Evolutionary conservation across 1,140 invertebrate species (phyloP), one percentile per base, ranked within the genome.

Genomic region (Tribolium castaneum): DNA sequence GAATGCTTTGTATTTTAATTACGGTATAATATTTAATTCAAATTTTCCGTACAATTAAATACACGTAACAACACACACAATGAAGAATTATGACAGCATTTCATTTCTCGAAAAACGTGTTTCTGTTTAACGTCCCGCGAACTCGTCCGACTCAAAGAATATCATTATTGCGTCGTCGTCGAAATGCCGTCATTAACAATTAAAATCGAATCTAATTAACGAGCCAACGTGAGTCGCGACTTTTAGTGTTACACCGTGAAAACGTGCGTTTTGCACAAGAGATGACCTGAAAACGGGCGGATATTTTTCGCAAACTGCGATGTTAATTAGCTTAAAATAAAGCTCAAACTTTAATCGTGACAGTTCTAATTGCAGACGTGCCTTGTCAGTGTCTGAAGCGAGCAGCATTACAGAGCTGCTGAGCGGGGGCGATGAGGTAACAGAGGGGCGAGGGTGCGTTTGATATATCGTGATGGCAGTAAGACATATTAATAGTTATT

Each of bases 1-100:
- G 85, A 83, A 81, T 70, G 85, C 84, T 86, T 86, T 86, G 85
- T 86, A 83, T 86, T 86, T 85, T 86, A 86, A 86, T 86, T 85
- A 82, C 82, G 80, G 81, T 83, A 82, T 84, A 82, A 86, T 85
- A 86, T 86, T 86, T 84, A 86, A 86, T 85, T 84, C 84, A 82
- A 82, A 85, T 85, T 86, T 85, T 84, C 83, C 82, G 82, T 82
- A 84, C 84, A 86, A 85, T 86, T 86, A 84, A 84, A 83, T 83
- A 82, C 78, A 82, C 80, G 82, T 82, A 82, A 83, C 81, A 80
- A 80, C 78, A 76, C 76, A 76, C 74, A 80, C 77, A 82, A 82
- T 81, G 80, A 81, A 81, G 81, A 80, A 80, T 82, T 82, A 81
- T 82, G 82, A 83, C 82, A 81, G 81, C 81, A 59, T 82, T 83